These are phyloP conservation scores for Ostrea edulis DNA, from an alignment of 1,140 invertebrate species.

Conservation along the genomic window DNA sequence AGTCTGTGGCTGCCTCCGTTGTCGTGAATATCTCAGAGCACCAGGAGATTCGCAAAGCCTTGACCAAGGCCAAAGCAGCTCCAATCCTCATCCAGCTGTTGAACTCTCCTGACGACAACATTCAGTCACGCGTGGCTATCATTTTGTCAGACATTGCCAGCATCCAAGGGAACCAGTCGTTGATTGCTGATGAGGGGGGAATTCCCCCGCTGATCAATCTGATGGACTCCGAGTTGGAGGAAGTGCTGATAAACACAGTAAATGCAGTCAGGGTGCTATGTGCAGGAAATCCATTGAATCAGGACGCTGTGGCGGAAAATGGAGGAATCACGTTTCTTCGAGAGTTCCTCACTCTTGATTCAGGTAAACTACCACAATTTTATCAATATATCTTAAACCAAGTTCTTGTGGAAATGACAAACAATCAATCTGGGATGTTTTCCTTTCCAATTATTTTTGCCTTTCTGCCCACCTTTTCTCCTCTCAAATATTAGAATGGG, in stretches of 20 bases:
- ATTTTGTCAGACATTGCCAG: conserved; percentile 77
- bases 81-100: conserved; percentile 73
- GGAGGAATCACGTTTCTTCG: conserved; percentile 75
- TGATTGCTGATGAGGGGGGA: conserved; percentile 71
- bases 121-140: conserved; percentile 77
- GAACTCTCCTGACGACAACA: conserved; percentile 74
- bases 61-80: conserved; percentile 69
- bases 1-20: conserved; percentile 76
- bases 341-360: conserved; percentile 76
- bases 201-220: conserved; percentile 74
- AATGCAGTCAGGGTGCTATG: conserved; percentile 78
- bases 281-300: conserved; percentile 72
- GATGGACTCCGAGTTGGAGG: conserved; percentile 77
- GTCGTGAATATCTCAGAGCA: conserved; percentile 79
- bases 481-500: no score
- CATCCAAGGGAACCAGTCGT: conserved; percentile 73
- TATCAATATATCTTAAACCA: no score
- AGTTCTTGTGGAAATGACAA: no score
- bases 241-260: conserved; percentile 78
- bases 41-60: conserved; percentile 66
- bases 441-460: no score
- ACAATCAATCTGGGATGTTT: no score
- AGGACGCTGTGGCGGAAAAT: conserved; percentile 70
- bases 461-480: no score
- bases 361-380: conserved; percentile 61